Base-by-base conservation (phyloP, 2,888 invertebrate species). In the Hypselothyrea guttata region DNA sequence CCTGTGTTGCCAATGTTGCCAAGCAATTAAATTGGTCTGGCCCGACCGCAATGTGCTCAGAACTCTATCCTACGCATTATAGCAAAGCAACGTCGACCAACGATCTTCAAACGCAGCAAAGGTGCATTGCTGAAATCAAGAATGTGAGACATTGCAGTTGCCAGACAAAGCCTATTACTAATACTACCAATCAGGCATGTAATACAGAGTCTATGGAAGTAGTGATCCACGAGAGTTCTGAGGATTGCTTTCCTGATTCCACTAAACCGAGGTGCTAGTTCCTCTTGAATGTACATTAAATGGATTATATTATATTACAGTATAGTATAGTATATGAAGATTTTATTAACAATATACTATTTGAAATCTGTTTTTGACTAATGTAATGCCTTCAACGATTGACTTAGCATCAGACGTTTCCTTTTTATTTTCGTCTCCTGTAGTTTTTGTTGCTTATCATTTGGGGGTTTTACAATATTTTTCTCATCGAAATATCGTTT, bases 11-110 rank as follows among this genome's bases (percentile, higher is more conserved):
- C 12, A 28, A 40, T 11, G 7, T 76, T 5, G 7, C 47, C 1
- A 63, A 49, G 4, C 83, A 75, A 60, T 27, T 87, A 27, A 54
- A 67, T n/a, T 88, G 89, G 87, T 60, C 77, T 2, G 78, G 72
- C 31, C 27, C n/a, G 2, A 9, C n/a, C 0, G 4, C 5, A 22
- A 37, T 22, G 1, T 8, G n/a, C 4, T 60, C 75, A 1, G 11
- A 63, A 1, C 59, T 76, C 68, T 79, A 66, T 56, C 76, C 84
- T 1, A 42, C 85, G 1, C 47, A 56, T 7, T 75, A 70, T 35
- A 69, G 62, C 4, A 38, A 44, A 8, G 57, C 55, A 8, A 89
- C 88, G 8, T 87, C 86, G 0, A 86, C 84, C 2, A 60, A 49
- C 5, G 81, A 59, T 4, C 52, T 83, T 1, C 1, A 44, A 7